These are phyloP conservation scores for Heteractis magnifica DNA, from an alignment of 92 coral and sea anemone species.

Conservation along the genomic window DNA sequence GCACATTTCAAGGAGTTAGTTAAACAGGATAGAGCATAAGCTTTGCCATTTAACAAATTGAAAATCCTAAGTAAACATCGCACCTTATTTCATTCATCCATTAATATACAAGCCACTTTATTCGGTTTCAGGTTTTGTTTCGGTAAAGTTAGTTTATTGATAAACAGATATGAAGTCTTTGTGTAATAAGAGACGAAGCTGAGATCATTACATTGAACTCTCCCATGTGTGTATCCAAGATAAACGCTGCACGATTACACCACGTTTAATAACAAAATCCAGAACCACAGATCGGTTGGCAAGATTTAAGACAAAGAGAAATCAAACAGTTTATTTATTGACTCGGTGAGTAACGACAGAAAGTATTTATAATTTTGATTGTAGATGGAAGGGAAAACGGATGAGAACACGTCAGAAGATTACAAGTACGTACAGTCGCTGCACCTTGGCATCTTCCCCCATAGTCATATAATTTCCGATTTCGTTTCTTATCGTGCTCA, in stretches of 20 bases:
- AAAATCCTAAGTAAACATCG: slow-evolving; percentile 13
- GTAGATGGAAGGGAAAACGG: slow-evolving; percentile 28
- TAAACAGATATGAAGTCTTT: slow-evolving; percentile 3
- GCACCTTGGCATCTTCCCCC: slow-evolving; percentile 7
- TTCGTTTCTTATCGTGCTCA: slow-evolving; percentile 14
- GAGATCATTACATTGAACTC: neutral
- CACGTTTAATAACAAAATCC: neutral
- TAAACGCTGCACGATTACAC: slow-evolving; percentile 1
- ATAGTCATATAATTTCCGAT: slow-evolving; percentile 41
- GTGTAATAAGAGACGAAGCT: slow-evolving; percentile 13
- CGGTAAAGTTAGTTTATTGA: neutral
- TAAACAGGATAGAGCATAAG: neutral
- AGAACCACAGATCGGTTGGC: slow-evolving; percentile 1
- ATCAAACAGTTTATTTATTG: slow-evolving; percentile 24
- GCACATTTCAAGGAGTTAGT: neutral
- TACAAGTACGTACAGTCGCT: neutral
- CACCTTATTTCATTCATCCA: neutral
- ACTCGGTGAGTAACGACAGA: slow-evolving; percentile 5
- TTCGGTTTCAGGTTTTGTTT: slow-evolving; percentile 12
- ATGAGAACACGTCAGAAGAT: slow-evolving; percentile 20
- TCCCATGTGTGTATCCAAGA: slow-evolving; percentile 16
- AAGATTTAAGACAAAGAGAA: slow-evolving; percentile 21
- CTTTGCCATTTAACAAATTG: slow-evolving; percentile 7
- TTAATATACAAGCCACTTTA: slow-evolving; percentile 27
- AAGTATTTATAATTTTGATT: neutral